Evolutionary conservation across 2,113 vertebrate species (phyloP), one percentile per base, ranked within the genome.

Genomic region (Stigmatopora argus): DNA sequence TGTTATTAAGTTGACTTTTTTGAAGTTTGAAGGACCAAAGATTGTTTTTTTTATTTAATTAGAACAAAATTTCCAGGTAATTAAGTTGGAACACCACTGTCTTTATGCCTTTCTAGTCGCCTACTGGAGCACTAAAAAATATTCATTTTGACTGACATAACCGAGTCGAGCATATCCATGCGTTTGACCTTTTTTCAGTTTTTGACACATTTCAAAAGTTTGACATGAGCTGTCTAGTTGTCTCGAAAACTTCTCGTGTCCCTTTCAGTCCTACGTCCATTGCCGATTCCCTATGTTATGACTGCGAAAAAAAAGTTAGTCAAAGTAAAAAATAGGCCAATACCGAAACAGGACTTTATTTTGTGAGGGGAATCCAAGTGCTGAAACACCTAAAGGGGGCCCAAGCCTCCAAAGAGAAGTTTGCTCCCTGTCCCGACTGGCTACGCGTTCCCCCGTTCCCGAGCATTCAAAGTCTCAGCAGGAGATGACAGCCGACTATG

Each of bases 251-350:
- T 56, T 56, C 38, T 44, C 3, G 44, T 61, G 17, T 19, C 35
- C 58, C 35, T n/a, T 44, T 41, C 10, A 15, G 38, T 52, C 34
- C 10, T 65, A 47, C 64, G 61, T 78, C 78, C 83, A 81, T 88
- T 81, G 86, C 85, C 79, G 61, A 88, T 85, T 86, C 71, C 80
- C 83, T 41, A 62, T 7, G 47, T 79, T 75, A 76, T 81, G 75
- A 71, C 47, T 70, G 62, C 64, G 67, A 64, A 69, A 73, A 67
- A 68, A 73, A 73, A 72, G 65, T 69, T 67, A 70, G 48, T 74
- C 35, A 46, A 57, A 41, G 41, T 17, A 65, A 56, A 71, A 81
- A 88, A 79, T 85, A 74, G 82, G 77, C 79, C 83, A 77, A 79
- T 71, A 81, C 62, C 65, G 74, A 76, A 68, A 78, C 63, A 63